Evolutionary conservation across 2,113 vertebrate genomes (phyloP), one percentile per base, ranked within the genome.

Genomic region (Atlantisia rogersi): DNA sequence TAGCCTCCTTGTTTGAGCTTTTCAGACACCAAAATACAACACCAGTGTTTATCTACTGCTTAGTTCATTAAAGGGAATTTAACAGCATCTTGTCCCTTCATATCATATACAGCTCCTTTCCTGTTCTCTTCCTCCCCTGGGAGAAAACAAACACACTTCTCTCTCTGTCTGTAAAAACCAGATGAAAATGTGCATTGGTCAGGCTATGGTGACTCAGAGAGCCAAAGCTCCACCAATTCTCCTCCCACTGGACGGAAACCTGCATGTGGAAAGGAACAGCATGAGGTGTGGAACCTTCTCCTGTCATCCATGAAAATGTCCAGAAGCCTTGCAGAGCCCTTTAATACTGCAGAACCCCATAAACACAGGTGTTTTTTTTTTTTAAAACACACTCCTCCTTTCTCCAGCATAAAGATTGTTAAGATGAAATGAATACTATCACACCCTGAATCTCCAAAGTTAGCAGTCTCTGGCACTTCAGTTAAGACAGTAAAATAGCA

Each of bases 1-100:
- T 6, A 69, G 73, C 37, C 62, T 69, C 48, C 37, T 20, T 40
- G 5, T 40, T 17, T 29, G 29, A 80, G 42, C 50, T 88, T 88
- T 69, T 75, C 50, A 53, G 58, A 68, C 40, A 73, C 59, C 11
- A 56, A 40, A 44, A 76, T 28, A 67, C 29, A 88, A 48, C 5
- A 5, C 17, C 15, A n/a, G 60, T 28, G 44, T 40, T 69, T 37
- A 52, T 63, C 50, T 75, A 50, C 48, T 48, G 60, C 48, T 64
- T 50, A 39, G 60, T 42, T 92, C 65, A 86, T 74, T 82, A 59
- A 55, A 80, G 50, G 42, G 56, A 82, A 95, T 82, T 69, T 59
- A 87, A 92, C 22, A 53, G 62, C 53, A 67, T 39, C 60, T 67
- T 67, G n/a, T 71, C 40, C 68, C 79, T 88, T 60, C 52, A 26